phyloP scores from a whole-genome alignment of 1,140 invertebrate species.

The Dreissena polymorpha region DNA sequence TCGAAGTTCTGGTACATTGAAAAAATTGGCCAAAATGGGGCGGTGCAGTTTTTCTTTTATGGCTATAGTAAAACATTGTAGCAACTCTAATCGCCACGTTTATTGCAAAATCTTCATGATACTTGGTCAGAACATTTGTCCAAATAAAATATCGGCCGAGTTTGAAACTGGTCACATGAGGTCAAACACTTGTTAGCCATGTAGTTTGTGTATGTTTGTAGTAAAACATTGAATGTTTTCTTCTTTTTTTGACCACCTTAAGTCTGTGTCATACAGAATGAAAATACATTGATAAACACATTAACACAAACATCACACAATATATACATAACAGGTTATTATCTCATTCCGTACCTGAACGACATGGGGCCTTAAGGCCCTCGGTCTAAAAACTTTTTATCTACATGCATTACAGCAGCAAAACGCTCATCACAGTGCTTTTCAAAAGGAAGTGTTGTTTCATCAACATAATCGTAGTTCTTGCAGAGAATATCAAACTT shows the following conservation, averaged over 20 bases:
- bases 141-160: too few species aligned
- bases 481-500: constrained; percentile 41
- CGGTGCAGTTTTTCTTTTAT: too few species aligned
- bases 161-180: too few species aligned
- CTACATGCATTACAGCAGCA: constrained; percentile 29
- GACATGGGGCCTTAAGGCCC: too few species aligned
- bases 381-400: constrained; percentile 14
- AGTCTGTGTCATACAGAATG: neutral
- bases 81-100: too few species aligned
- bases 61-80: too few species aligned
- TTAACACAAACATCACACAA: constrained; percentile 26
- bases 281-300: constrained; percentile 4
- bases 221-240: neutral
- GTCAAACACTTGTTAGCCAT: too few species aligned
- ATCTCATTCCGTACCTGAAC: neutral
- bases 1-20: too few species aligned
- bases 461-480: neutral
- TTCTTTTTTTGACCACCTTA: constrained; percentile 7
- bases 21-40: too few species aligned
- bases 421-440: constrained; percentile 24
- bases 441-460: constrained; percentile 38
- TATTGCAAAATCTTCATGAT: too few species aligned
- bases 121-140: too few species aligned
- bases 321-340: constrained; percentile 24
- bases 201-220: too few species aligned